A percentile compares a stretch with the other conserved stretches of the same genome.
Evolutionary conservation across 2,888 invertebrate species (phyloP).

Genomic region (Cistogaster globosa): DNA sequence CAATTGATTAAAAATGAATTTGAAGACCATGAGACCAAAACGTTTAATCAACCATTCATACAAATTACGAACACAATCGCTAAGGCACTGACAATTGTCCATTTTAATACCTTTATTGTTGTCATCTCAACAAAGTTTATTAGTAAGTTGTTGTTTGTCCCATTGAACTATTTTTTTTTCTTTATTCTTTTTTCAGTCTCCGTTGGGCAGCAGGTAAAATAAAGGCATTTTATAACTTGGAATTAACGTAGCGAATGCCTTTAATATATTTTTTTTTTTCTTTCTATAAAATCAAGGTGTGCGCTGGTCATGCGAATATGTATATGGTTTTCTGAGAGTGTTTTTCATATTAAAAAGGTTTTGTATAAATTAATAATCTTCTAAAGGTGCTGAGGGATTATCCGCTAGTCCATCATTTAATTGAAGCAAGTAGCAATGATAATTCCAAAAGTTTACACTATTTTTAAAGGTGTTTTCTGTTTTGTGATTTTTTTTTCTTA

Average conservation of each 20-base stretch:
- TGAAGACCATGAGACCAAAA: constrained; percentile 49
- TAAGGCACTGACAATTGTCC: constrained; percentile 51
- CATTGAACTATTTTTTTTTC: constrained; percentile 57
- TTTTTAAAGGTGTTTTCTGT: constrained; percentile 2
- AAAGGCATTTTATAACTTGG: constrained; percentile 24
- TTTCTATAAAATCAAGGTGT: constrained; percentile 42
- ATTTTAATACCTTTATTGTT: constrained; percentile 61
- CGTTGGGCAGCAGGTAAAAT: constrained; percentile 52
- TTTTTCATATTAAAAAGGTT: neutral
- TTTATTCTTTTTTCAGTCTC: neutral
- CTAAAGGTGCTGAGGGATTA: constrained; percentile 62
- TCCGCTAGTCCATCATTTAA: constrained; percentile 37
- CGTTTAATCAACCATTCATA: constrained; percentile 61
- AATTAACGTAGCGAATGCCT: constrained; percentile 29
- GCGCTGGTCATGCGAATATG: neutral
- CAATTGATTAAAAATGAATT: constrained; percentile 47
- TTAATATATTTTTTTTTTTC: constrained; percentile 20
- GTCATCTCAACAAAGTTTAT: constrained; percentile 31
- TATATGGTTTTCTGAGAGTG: neutral
- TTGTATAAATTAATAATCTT: constrained; percentile 44
- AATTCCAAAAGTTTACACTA: neutral
- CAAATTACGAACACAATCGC: constrained; percentile 41
- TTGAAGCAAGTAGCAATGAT: constrained; percentile 23
- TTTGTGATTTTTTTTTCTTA: neutral
- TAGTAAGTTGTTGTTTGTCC: constrained; percentile 46